phyloP scores from a whole-genome alignment of 2,113 vertebrate genomes.

The Microcebus griseorufus region DNA sequence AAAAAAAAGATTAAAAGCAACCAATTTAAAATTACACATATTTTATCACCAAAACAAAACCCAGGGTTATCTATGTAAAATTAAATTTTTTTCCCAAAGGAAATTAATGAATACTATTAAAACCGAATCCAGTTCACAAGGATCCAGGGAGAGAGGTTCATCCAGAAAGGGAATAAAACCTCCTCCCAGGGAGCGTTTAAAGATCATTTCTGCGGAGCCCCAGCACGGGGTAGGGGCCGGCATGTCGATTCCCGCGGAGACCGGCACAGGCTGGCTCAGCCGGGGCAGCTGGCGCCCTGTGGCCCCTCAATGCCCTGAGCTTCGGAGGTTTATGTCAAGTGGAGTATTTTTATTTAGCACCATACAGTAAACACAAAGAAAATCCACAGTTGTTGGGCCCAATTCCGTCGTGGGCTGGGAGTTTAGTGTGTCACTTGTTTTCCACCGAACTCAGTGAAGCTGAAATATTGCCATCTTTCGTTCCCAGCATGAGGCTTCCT shows the following conservation, averaged over 20 bases:
- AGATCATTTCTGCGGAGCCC: not conserved
- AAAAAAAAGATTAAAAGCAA: slow-evolving; percentile 27
- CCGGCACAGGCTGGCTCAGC: accelerated
- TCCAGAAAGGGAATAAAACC: not conserved
- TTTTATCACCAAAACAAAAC: slow-evolving; percentile 44
- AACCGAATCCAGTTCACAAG: not conserved
- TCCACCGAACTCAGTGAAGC: accelerated
- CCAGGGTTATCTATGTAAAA: not conserved
- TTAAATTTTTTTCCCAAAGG: slow-evolving; percentile 9
- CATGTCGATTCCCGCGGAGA: accelerated
- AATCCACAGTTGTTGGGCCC: not conserved
- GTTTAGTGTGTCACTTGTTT: not conserved
- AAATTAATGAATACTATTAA: slow-evolving; percentile 3
- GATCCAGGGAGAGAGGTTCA: not conserved
- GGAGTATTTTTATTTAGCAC: not conserved
- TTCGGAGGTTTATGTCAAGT: not conserved
- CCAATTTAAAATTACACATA: not conserved
- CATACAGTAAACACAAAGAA: not conserved
- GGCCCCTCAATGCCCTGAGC: not conserved
- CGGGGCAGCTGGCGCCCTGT: accelerated
- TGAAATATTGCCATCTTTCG: accelerated
- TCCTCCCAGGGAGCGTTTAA: not conserved
- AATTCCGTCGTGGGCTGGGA: not conserved
- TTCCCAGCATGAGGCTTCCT: not conserved
- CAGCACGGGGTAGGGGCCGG: not conserved